Percentiles rank a stretch among this genome's conserved stretches.
Conservation (phyloP, 2,888 invertebrate genomes). For the Tubulanus polymorphus region DNA sequence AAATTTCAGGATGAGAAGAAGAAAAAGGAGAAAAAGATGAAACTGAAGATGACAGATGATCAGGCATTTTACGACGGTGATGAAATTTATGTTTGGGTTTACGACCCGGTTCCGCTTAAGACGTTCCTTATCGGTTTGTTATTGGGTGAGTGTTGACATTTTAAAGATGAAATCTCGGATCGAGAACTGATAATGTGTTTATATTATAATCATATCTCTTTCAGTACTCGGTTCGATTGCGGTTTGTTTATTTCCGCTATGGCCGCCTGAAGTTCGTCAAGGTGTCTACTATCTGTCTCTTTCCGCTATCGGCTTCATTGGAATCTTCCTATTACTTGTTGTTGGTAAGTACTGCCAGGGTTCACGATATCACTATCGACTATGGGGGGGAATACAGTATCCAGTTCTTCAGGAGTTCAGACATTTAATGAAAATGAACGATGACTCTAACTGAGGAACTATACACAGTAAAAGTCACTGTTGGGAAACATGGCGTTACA, state of each 20-base stretch:
- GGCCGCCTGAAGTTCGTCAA: slow-evolving; percentile 85
- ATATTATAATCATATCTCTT: slow-evolving; percentile 6
- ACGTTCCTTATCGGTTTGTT: slow-evolving; percentile 80
- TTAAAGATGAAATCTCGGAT: background rate
- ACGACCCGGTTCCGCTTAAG: slow-evolving; percentile 81
- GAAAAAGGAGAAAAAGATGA: slow-evolving; percentile 80
- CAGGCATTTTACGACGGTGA: slow-evolving; percentile 89
- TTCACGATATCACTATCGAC: too few relatives aligned
- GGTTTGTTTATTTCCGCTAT: slow-evolving; percentile 97
- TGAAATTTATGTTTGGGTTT: slow-evolving; percentile 96
- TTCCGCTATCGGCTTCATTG: slow-evolving; percentile 89
- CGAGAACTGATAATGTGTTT: background rate
- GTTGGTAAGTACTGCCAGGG: slow-evolving; percentile 63
- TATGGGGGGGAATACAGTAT: too few relatives aligned
- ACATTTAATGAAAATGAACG: too few relatives aligned
- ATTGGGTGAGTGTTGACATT: slow-evolving; percentile 44
- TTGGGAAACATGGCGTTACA: too few relatives aligned
- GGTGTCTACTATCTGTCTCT: slow-evolving; percentile 96
- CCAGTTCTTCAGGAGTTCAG: too few relatives aligned
- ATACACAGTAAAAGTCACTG: too few relatives aligned
- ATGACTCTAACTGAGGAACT: too few relatives aligned
- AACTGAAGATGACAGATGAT: slow-evolving; percentile 94
- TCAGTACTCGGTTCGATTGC: slow-evolving; percentile 85
- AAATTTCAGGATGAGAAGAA: slow-evolving; percentile 40
- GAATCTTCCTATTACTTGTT: slow-evolving; percentile 85